These are phyloP conservation scores for Molanna angustata DNA, from an alignment of 2,888 invertebrate species.

Conservation along the genomic window DNA sequence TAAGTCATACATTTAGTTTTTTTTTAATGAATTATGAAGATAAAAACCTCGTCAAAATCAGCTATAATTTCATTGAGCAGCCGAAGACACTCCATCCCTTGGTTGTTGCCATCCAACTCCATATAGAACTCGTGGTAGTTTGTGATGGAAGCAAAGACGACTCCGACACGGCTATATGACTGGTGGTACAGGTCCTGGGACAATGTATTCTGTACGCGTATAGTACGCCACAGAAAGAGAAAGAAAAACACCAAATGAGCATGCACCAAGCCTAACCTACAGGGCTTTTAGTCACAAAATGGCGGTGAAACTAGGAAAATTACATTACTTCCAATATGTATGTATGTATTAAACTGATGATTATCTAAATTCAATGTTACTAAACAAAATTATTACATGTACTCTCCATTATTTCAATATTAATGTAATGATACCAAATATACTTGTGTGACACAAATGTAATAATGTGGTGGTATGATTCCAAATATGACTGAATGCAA, in stretches of 20 bases:
- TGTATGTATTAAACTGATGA: not conserved
- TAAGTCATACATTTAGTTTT: not conserved
- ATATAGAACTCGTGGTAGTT: slow-evolving; percentile 95
- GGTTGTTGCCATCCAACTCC: slow-evolving; percentile 88
- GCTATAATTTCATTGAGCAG: slow-evolving; percentile 90
- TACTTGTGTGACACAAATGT: too few relatives aligned
- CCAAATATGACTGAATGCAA: too few relatives aligned
- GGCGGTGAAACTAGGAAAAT: slow-evolving; percentile 25
- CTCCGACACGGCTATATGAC: slow-evolving; percentile 86
- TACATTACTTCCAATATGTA: slow-evolving; percentile 8
- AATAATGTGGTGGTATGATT: too few relatives aligned
- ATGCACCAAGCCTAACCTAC: slow-evolving; percentile 33
- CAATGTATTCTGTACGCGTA: slow-evolving; percentile 54
- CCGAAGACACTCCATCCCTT: slow-evolving; percentile 85
- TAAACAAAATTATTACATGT: slow-evolving; percentile 6
- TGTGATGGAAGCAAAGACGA: slow-evolving; percentile 89
- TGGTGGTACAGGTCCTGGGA: slow-evolving; percentile 89
- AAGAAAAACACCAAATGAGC: slow-evolving; percentile 37
- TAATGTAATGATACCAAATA: not conserved
- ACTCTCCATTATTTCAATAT: not conserved
- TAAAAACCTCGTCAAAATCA: slow-evolving; percentile 83
- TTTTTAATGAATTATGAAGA: too few relatives aligned
- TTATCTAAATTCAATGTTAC: not conserved
- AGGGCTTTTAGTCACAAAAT: slow-evolving; percentile 30
- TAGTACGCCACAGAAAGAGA: slow-evolving; percentile 37